A percentile compares a stretch with the other conserved stretches of the same genome.
Evolutionary conservation across 2,888 invertebrate genomes (phyloP).

Genomic region (Idaea aversata): DNA sequence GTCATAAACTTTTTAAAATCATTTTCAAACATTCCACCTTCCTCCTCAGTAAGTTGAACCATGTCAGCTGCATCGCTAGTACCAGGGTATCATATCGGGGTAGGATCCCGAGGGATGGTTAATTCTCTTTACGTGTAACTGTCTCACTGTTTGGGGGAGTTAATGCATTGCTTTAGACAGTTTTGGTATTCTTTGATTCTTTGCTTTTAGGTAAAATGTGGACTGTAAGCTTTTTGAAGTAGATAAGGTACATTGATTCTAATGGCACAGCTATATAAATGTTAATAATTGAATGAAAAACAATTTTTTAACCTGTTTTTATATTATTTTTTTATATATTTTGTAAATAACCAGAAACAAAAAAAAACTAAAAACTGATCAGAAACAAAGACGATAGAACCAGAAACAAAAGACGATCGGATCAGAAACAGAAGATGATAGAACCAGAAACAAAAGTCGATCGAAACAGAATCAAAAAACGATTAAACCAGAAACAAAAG

Average conservation of each 20-base stretch:
- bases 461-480: too few species aligned
- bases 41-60: neutral
- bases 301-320: too few species aligned
- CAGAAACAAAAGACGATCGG: too few species aligned
- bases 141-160: constrained; percentile 27
- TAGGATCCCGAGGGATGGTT: constrained; percentile 41
- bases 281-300: neutral
- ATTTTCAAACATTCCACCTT: neutral
- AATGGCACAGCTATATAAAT: neutral
- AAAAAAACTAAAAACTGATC: too few species aligned
- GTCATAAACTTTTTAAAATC: too few species aligned
- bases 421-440: too few species aligned
- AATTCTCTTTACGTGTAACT: constrained; percentile 53
- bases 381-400: too few species aligned
- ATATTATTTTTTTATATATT: too few species aligned
- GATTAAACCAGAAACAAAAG: too few species aligned
- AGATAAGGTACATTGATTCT: neutral
- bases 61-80: neutral
- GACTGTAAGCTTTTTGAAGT: neutral
- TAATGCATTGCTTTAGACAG: constrained; percentile 26
- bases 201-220: neutral
- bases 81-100: constrained; percentile 4
- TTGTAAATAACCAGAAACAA: too few species aligned
- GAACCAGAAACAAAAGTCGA: too few species aligned
- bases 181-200: constrained; percentile 10